These are phyloP conservation scores for Conus canariensis DNA, from an alignment of 2,888 invertebrate species.

Conservation along the genomic window DNA sequence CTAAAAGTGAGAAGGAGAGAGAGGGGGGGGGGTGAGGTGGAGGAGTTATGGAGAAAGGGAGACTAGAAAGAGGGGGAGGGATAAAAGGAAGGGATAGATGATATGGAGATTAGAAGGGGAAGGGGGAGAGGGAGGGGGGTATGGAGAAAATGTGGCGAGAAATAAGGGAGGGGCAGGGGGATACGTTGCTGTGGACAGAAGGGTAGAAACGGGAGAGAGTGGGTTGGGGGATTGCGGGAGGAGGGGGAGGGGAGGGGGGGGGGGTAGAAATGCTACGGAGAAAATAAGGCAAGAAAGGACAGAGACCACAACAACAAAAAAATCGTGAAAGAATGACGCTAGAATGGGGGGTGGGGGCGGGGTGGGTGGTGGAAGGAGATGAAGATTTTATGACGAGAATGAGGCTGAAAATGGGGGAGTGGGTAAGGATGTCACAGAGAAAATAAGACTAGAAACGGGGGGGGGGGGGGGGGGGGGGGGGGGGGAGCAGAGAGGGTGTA, in stretches of 20 bases:
- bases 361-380: not conserved
- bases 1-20: no score
- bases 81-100: not conserved
- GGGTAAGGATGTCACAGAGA: not conserved
- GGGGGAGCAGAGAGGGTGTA: no score
- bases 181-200: not conserved
- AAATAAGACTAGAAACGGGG: no score
- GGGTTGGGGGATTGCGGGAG: not conserved
- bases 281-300: no score
- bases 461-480: no score
- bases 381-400: not conserved
- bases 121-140: not conserved
- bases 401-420: not conserved
- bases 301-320: no score
- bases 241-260: not conserved
- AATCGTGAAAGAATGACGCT: no score
- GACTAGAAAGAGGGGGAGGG: not conserved
- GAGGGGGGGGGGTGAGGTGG: no score
- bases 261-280: not conserved
- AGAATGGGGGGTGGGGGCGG: not conserved
- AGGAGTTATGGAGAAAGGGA: no score
- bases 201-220: conserved; percentile 58
- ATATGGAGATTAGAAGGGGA: no score
- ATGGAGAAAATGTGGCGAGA: not conserved
- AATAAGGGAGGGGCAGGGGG: no score